These are phyloP conservation scores for Atractosteus spatula DNA, from an alignment of 2,113 vertebrate genomes.

Conservation along the genomic window DNA sequence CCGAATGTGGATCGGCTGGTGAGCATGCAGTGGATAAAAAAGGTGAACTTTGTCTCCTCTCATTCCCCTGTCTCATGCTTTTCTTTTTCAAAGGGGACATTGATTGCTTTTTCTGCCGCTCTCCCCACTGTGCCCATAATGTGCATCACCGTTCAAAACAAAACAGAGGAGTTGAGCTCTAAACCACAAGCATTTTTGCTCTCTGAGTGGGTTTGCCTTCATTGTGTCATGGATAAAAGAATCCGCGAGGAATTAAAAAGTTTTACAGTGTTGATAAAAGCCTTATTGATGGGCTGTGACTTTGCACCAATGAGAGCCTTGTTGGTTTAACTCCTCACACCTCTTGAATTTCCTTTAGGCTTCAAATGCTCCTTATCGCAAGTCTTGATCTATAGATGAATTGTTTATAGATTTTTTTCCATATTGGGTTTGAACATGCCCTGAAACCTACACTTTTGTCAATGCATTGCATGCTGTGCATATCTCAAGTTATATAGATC, in stretches of 20 bases:
- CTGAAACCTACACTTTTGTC: constrained; percentile 36
- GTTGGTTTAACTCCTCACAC: constrained; percentile 35
- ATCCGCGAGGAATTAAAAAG: constrained; percentile 20
- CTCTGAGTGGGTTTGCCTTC: constrained; percentile 55
- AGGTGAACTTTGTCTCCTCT: constrained; percentile 1
- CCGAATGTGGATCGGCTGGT: not conserved
- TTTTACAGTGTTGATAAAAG: constrained; percentile 29
- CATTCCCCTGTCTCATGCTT: not conserved
- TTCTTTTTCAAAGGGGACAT: not conserved
- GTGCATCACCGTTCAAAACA: constrained; percentile 29
- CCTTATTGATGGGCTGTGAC: constrained; percentile 50
- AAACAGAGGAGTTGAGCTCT: constrained; percentile 39
- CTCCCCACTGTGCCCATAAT: constrained; percentile 43
- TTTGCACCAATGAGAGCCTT: constrained; percentile 51
- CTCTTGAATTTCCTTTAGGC: constrained; percentile 52
- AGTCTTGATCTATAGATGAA: constrained; percentile 54
- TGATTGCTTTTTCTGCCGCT: not conserved
- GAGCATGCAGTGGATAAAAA: not conserved
- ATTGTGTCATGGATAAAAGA: constrained; percentile 45
- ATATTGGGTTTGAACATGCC: constrained; percentile 61
- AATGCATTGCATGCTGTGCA: constrained; percentile 31
- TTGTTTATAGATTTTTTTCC: constrained; percentile 49
- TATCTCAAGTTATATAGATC: constrained; percentile 40
- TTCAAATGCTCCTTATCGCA: constrained; percentile 39
- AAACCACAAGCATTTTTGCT: constrained; percentile 69